A percentile compares a stretch with the other conserved stretches of the same genome.
These are phyloP conservation scores for Numida meleagris DNA, from an alignment of 2,113 vertebrate species.

Conservation along the genomic window DNA sequence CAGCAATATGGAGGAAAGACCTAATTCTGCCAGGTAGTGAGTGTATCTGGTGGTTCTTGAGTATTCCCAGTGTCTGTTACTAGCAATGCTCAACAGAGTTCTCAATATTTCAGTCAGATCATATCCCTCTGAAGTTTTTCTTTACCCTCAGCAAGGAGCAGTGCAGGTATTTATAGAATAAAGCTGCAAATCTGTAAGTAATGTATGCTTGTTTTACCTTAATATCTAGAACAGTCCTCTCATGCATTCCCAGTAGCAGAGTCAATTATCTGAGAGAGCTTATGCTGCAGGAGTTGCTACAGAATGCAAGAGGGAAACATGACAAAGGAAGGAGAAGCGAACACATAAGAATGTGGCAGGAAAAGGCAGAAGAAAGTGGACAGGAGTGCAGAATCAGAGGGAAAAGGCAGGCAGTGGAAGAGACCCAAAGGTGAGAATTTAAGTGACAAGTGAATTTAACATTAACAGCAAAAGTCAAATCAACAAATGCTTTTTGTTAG, in stretches of 20 bases:
- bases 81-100: background rate
- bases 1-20: background rate
- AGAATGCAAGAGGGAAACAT: background rate
- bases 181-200: background rate
- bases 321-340: background rate
- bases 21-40: background rate
- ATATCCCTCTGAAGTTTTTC: background rate
- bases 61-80: background rate
- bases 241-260: background rate
- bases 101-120: background rate
- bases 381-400: background rate
- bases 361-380: background rate
- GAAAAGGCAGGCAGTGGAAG: background rate
- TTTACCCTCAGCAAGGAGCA: background rate
- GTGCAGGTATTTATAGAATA: background rate
- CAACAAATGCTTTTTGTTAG: background rate
- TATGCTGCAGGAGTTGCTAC: background rate
- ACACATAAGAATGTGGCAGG: background rate
- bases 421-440: background rate
- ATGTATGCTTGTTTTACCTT: background rate
- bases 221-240: background rate
- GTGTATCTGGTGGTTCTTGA: background rate
- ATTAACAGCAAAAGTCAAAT: background rate
- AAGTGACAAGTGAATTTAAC: background rate
- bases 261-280: background rate